phyloP scores from a whole-genome alignment of 1,140 invertebrate species.

The Dinoponera quadriceps region DNA sequence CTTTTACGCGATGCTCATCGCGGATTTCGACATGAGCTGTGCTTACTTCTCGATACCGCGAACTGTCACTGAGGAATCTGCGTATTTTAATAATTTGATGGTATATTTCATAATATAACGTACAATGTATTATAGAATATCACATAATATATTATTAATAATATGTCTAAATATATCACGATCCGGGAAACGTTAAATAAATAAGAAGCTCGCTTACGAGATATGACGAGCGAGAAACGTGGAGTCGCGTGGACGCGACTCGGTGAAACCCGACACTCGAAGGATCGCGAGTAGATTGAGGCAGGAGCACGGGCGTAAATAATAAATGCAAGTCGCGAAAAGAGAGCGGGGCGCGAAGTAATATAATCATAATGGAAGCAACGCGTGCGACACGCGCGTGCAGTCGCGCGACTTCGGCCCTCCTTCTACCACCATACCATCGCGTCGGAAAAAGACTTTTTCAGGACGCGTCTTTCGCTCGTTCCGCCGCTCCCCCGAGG shows the following conservation, averaged over 20 bases:
- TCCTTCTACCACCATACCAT: constrained; percentile 23
- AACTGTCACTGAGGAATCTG: not conserved
- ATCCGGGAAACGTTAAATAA: not conserved
- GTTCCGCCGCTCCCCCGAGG: constrained; percentile 67
- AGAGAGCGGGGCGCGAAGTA: constrained; percentile 72
- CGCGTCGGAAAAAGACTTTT: constrained; percentile 62
- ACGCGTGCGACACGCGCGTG: constrained; percentile 78
- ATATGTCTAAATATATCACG: too few species aligned
- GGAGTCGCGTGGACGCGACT: not conserved
- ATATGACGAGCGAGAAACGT: constrained; percentile 4
- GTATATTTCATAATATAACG: not conserved
- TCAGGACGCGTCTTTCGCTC: constrained; percentile 50
- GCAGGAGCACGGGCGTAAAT: constrained; percentile 74
- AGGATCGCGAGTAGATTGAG: constrained; percentile 25
- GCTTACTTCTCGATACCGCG: too few species aligned
- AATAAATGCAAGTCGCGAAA: constrained; percentile 78
- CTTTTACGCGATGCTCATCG: not conserved
- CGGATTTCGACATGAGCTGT: too few species aligned
- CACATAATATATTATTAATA: too few species aligned
- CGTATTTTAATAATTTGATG: not conserved
- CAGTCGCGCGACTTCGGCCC: constrained; percentile 54
- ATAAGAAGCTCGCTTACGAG: not conserved
- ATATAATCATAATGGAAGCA: constrained; percentile 80
- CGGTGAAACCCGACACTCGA: not conserved
- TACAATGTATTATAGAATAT: too few species aligned